Evolutionary conservation across 2,888 invertebrate species (phyloP).

Genomic region (Spatulosminthurus flaviceps): DNA sequence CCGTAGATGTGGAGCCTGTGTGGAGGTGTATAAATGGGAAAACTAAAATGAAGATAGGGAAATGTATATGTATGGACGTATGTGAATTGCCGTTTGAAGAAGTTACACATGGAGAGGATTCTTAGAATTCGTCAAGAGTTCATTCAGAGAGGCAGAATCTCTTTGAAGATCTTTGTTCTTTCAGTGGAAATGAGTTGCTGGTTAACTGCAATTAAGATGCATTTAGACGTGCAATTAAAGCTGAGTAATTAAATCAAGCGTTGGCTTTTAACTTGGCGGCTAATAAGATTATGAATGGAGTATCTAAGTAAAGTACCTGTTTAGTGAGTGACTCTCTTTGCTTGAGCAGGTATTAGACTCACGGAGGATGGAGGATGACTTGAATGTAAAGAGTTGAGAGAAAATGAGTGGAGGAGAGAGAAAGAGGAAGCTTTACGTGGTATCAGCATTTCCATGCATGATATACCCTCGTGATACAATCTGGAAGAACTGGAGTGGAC

Average conservation of each 20-base stretch:
- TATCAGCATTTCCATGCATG: slow-evolving; percentile 13
- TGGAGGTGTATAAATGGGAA: no score
- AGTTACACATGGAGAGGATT: slow-evolving; percentile 5
- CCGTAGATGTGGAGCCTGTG: no score
- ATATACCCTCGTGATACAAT: neutral
- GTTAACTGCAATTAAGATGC: slow-evolving; percentile 63
- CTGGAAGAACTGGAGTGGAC: slow-evolving; percentile 16
- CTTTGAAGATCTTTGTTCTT: slow-evolving; percentile 55
- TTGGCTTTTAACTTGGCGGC: slow-evolving; percentile 56
- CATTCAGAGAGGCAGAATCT: slow-evolving; percentile 23
- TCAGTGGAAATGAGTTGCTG: slow-evolving; percentile 53
- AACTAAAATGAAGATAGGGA: no score
- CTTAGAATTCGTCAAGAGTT: slow-evolving; percentile 18
- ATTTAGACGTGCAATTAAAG: slow-evolving; percentile 63
- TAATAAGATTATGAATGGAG: slow-evolving; percentile 50
- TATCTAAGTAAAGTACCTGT: slow-evolving; percentile 12
- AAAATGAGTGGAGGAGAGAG: neutral
- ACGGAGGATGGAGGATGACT: neutral
- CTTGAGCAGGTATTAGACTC: slow-evolving; percentile 28
- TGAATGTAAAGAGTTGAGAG: neutral
- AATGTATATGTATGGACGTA: no score
- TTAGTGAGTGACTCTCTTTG: neutral
- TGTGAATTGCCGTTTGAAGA: neutral
- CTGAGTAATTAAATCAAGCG: slow-evolving; percentile 62
- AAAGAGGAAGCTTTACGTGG: neutral